Percentiles rank a stretch among this genome's conserved stretches.
Evolutionary conservation across 2,888 invertebrate species (phyloP).

Genomic region (Hyppa rectilinea): DNA sequence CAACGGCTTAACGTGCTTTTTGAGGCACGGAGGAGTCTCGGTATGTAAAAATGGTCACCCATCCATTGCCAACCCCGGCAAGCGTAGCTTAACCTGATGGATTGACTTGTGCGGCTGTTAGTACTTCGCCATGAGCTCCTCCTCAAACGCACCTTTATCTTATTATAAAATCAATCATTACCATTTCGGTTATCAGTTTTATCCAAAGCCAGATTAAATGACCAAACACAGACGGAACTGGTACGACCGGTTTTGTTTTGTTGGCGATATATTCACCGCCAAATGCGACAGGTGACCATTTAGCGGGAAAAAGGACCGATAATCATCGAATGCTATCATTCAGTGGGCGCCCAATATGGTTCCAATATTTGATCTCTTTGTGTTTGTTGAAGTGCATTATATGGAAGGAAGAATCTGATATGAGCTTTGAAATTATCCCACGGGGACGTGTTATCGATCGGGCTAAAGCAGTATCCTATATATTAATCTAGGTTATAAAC

Average conservation of each 20-base stretch:
- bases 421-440: too few relatives aligned
- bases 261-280: slow-evolving; percentile 39
- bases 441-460: too few relatives aligned
- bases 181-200: slow-evolving; percentile 36
- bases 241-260: slow-evolving; percentile 48
- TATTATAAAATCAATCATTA: slow-evolving; percentile 18
- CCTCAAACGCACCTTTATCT: background rate
- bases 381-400: background rate
- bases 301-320: slow-evolving; percentile 7
- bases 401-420: background rate
- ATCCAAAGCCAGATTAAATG: slow-evolving; percentile 50
- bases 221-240: slow-evolving; percentile 45
- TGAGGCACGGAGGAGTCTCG: too few relatives aligned
- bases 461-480: too few relatives aligned
- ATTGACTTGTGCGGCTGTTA: too few relatives aligned
- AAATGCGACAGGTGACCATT: slow-evolving; percentile 30
- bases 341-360: background rate
- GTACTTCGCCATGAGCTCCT: too few relatives aligned
- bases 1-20: too few relatives aligned
- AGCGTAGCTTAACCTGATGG: too few relatives aligned
- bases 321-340: slow-evolving; percentile 18
- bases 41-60: too few relatives aligned
- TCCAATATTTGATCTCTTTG: background rate
- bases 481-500: too few relatives aligned
- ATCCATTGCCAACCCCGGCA: too few relatives aligned